A percentile compares a stretch with the other conserved stretches of the same genome.
phyloP scores from a whole-genome alignment of 2,888 invertebrate species.

The Ophonus ardosiacus region DNA sequence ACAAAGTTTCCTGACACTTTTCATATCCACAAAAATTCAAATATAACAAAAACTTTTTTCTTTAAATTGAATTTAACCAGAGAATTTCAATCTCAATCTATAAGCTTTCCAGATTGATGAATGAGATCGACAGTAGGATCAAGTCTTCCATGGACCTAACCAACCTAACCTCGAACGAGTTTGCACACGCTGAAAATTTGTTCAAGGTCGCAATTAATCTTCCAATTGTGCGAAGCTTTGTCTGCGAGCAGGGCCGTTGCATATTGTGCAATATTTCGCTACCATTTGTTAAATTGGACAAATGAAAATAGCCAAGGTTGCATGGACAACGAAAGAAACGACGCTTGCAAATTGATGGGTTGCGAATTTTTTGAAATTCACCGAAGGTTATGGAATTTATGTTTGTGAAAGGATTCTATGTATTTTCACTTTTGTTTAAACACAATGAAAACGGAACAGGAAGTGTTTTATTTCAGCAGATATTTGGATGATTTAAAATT shows the following conservation, averaged over 20 bases:
- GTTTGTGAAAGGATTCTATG: not conserved
- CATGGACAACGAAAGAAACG: not conserved
- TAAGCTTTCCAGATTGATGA: not conserved
- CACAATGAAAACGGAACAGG: not conserved
- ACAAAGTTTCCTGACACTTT: not conserved
- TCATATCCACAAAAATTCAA: not conserved
- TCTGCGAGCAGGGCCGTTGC: conserved; percentile 14
- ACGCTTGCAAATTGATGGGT: not conserved
- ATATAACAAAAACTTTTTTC: not conserved
- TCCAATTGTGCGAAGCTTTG: conserved; percentile 55
- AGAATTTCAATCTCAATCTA: not conserved
- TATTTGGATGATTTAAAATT: not conserved
- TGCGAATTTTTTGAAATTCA: not conserved
- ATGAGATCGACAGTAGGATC: not conserved
- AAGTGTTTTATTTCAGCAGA: not conserved
- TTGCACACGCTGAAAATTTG: conserved; percentile 32
- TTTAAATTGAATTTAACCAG: not conserved
- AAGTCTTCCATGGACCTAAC: not conserved
- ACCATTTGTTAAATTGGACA: not conserved
- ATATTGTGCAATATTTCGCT: not conserved
- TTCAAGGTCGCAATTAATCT: conserved; percentile 59
- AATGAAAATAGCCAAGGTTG: not conserved
- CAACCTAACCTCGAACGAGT: not conserved
- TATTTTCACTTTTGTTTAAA: not conserved
- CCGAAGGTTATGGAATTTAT: not conserved